Evolutionary conservation across 2,113 vertebrate species (phyloP).

Genomic region (Halichoerus grypus): DNA sequence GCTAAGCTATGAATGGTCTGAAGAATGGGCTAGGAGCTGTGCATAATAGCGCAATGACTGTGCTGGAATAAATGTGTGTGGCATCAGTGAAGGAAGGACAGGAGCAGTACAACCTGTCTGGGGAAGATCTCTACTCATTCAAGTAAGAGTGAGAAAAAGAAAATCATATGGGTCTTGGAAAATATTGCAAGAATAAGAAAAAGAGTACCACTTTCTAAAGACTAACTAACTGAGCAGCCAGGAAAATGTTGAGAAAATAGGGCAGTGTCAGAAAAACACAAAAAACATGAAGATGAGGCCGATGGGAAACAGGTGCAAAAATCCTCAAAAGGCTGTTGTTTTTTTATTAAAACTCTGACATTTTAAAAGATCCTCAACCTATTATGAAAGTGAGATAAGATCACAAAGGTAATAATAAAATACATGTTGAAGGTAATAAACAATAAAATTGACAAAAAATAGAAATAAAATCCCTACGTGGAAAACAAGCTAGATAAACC

Average conservation of each 20-base stretch:
- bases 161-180: not conserved
- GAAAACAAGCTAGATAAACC: not conserved
- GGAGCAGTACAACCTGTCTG: not conserved
- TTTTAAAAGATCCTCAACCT: not conserved
- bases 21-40: not conserved
- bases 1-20: not conserved
- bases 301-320: not conserved
- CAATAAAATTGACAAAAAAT: not conserved
- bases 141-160: not conserved
- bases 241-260: not conserved
- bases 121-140: not conserved
- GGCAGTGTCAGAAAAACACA: not conserved
- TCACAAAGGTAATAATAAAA: not conserved
- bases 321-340: not conserved
- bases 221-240: not conserved
- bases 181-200: not conserved
- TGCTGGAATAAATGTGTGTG: not conserved
- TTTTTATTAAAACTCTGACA: not conserved
- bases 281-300: not conserved
- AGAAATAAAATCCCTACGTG: not conserved
- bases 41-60: not conserved
- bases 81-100: not conserved
- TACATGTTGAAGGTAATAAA: not conserved
- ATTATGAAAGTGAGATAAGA: not conserved
- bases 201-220: not conserved